Evolutionary conservation across 2,797 vertebrate genomes (phyloP).

Genomic region (Oceanodroma leucorhoa): DNA sequence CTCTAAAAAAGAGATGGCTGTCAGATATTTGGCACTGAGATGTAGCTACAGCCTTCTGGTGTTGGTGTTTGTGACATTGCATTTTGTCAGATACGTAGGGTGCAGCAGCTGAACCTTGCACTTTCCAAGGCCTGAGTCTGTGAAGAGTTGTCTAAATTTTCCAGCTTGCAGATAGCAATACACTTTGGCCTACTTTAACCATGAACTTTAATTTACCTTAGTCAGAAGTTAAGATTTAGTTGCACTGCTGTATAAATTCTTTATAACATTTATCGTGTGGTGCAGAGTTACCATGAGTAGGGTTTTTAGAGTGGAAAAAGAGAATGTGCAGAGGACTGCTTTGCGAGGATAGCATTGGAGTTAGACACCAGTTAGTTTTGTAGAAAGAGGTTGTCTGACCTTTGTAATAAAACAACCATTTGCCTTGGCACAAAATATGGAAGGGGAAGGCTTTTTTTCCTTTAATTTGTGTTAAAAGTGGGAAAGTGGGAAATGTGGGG

Average conservation of each 20-base stretch:
- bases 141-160: not conserved
- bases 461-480: not conserved
- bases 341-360: not conserved
- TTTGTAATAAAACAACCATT: not conserved
- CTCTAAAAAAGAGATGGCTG: not conserved
- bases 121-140: not conserved
- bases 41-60: not conserved
- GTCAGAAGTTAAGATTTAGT: slow-evolving; percentile 5
- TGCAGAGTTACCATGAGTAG: not conserved
- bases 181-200: not conserved
- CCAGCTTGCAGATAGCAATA: not conserved
- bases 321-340: not conserved
- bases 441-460: not conserved
- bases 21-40: not conserved
- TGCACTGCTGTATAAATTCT: not conserved
- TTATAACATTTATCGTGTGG: not conserved
- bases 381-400: not conserved
- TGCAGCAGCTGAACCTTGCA: not conserved
- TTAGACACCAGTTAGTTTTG: not conserved
- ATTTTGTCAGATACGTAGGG: not conserved
- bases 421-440: not conserved
- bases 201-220: not conserved
- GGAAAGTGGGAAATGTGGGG: not conserved
- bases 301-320: not conserved
- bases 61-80: not conserved